These are phyloP conservation scores for Tarsius wallacei DNA, from an alignment of 2,797 vertebrate genomes.

Conservation along the genomic window DNA sequence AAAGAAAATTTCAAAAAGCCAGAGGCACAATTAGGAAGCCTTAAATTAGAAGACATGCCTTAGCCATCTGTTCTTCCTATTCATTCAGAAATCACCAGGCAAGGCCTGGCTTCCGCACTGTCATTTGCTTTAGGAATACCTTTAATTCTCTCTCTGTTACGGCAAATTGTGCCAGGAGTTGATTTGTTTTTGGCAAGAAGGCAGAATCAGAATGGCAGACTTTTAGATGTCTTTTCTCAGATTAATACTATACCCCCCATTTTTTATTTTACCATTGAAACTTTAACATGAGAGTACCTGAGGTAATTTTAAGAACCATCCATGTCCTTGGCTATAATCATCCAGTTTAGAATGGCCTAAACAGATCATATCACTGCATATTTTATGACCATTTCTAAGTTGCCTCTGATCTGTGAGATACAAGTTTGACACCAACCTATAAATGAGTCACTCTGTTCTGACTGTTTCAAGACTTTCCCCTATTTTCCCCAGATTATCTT, in stretches of 20 bases:
- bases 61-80: not conserved
- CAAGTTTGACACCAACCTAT: not conserved
- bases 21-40: not conserved
- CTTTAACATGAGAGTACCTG: not conserved
- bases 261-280: constrained; percentile 17
- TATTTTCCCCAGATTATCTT: not conserved
- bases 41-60: not conserved
- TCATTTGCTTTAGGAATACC: constrained; percentile 54
- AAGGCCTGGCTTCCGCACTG: not conserved
- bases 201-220: not conserved
- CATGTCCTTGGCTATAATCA: not conserved
- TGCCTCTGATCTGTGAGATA: not conserved
- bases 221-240: constrained; percentile 45
- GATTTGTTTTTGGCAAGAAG: constrained; percentile 42
- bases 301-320: not conserved
- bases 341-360: not conserved
- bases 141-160: constrained; percentile 1
- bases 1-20: not conserved
- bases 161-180: constrained; percentile 1
- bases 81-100: not conserved
- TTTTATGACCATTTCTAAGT: not conserved
- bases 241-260: not conserved
- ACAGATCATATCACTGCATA: not conserved
- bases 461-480: not conserved
- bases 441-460: not conserved